Percentiles rank a stretch among this genome's conserved stretches.
phyloP scores from a whole-genome alignment of 2,888 invertebrate species.

The Drosophila hamatofila region DNA sequence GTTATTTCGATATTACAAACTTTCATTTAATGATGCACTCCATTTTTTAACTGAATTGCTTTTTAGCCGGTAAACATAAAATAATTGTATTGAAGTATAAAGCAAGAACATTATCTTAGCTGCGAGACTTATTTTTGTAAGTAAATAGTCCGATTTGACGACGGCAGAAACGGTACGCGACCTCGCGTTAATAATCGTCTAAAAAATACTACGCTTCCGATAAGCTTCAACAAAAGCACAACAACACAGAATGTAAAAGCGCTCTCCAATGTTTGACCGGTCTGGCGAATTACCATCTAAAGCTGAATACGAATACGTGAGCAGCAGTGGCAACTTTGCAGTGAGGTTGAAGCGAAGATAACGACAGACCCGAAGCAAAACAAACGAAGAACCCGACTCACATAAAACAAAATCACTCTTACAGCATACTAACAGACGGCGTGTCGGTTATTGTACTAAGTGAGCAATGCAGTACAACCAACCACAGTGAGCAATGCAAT shows the following conservation, averaged over 20 bases:
- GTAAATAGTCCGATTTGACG: constrained; percentile 30
- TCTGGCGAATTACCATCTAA: constrained; percentile 78
- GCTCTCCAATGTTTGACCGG: constrained; percentile 73
- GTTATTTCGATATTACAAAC: not conserved
- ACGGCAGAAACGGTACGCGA: constrained; percentile 55
- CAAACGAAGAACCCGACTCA: constrained; percentile 70
- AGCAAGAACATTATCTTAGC: constrained; percentile 21
- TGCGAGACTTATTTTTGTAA: constrained; percentile 7
- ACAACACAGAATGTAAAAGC: constrained; percentile 70
- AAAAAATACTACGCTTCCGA: constrained; percentile 70
- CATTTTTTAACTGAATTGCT: constrained; percentile 10
- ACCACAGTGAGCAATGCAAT: constrained; percentile 81
- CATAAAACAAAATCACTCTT: constrained; percentile 75
- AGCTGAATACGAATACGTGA: constrained; percentile 79
- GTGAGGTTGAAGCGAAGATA: constrained; percentile 69
- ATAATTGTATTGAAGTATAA: not conserved
- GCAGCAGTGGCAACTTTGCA: constrained; percentile 56
- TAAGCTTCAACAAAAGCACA: constrained; percentile 60
- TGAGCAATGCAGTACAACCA: constrained; percentile 77
- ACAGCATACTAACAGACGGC: constrained; percentile 81
- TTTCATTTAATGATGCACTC: constrained; percentile 3
- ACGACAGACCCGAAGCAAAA: constrained; percentile 80
- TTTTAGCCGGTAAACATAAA: constrained; percentile 29
- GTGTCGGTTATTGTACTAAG: constrained; percentile 70
- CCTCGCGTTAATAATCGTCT: constrained; percentile 67